Base-by-base conservation (phyloP, 2,113 vertebrate genomes). In the Empidonax alnorum region DNA sequence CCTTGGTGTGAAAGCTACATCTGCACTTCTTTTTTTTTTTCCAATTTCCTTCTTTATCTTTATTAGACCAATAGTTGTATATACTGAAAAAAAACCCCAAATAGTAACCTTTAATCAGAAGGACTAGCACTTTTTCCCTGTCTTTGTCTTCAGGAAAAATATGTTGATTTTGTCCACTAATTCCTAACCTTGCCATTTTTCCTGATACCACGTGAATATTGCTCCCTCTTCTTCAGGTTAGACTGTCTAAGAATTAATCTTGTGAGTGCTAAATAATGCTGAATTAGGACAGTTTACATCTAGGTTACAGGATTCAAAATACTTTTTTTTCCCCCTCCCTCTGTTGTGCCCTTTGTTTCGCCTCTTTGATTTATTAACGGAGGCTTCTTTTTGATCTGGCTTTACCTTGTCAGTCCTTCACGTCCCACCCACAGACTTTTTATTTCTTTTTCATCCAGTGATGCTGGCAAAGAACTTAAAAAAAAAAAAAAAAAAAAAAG, bases 371-470 rank as follows among this genome's bases (percentile, higher is more conserved):
- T 98, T 97, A 89, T 96, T 96, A 97, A 97, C 63, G 95, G 97
- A 98, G 98, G 96, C 97, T 97, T 97, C 98, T 98, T 98, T 98
- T 98, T 99, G 98, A 97, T 97, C 97, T 97, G 66, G 35, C 95
- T 59, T 95, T 98, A 97, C 97, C 97, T 97, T 96, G 95, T 98
- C 97, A 97, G 93, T 97, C 97, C 97, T 97, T 98, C 93, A 76
- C 66, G 98, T 98, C 97, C 98, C 98, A 98, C 98, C 98, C 98
- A 91, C 86, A 96, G 97, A 98, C 96, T 96, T 97, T 97, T 97
- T 97, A 98, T 97, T 98, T 97, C 97, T 97, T 98, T 98, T 98
- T 98, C 97, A 98, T 98, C 98, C 86, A 87, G 97, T 52, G 74
- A 98, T 97, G 94, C 95, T 97, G 97, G 97, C 95, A 97, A 97